Evolutionary conservation across 2,888 invertebrate species (phyloP), one percentile per base, ranked within the genome.

Genomic region (Tubiluchus corallicola): DNA sequence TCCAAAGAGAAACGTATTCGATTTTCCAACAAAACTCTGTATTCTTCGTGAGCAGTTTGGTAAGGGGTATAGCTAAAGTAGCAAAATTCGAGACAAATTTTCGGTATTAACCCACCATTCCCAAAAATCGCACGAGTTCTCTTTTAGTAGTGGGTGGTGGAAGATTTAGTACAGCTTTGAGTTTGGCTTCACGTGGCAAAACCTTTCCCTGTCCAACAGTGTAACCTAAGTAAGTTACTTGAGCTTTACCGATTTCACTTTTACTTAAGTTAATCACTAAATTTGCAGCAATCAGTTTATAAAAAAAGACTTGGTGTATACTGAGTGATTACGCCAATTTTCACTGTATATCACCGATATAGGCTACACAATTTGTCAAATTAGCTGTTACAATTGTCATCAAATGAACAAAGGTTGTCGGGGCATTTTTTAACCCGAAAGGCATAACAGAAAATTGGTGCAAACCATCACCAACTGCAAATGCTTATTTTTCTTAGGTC

Each of bases 351-450:
- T 29, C 29, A 29, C n/a, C 29, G n/a, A 29, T 29, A n/a, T 29
- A 29, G n/a, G 29, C 29, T n/a, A 29, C 29, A 29, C 9, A 9
- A 29, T 29, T 29, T 9, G 29, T 9, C n/a, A 29, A 29, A 9
- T n/a, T n/a, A 29, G 29, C n/a, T 9, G 9, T 45, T 1, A 50
- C 20, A 2, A 2, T 17, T 21, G 50, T 49, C 3, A 51, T 38
- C n/a, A 52, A 40, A 2, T 51, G 38, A 20, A 50, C 48, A 40
- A 52, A 53, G 1, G 49, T 49, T 3, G 48, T 48, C 5, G 4
- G 48, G 39, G 21, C 48, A 50, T n/a, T n/a, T 44, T 49, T 49
- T 48, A 53, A 48, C 3, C 51, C 52, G 42, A 53, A 51, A 5
- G 48, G 49, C 48, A 52, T 49, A 4, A 51, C 52, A 17, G 47